Evolutionary conservation across 2,113 vertebrate genomes (phyloP).

Genomic region (Tympanuchus pallidicinctus): DNA sequence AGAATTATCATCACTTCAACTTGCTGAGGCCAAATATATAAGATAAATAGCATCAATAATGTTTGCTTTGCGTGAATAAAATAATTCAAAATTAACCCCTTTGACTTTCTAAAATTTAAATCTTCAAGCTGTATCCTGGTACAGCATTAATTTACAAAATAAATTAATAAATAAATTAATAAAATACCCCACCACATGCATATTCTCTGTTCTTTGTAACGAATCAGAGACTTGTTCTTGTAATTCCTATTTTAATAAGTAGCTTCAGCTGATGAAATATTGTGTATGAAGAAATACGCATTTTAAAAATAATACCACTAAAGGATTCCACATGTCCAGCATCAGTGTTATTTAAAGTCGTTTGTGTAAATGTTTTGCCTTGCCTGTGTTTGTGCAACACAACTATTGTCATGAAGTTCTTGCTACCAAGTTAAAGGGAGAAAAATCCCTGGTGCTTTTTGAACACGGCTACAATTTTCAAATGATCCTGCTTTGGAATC

Average conservation of each 20-base stretch:
- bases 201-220: neutral
- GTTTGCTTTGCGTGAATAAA: neutral
- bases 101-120: neutral
- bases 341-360: neutral
- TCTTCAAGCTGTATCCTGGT: neutral
- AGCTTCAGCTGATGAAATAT: neutral
- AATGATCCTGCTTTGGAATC: neutral
- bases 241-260: neutral
- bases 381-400: neutral
- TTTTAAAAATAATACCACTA: neutral
- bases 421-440: neutral
- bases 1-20: neutral
- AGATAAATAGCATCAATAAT: neutral
- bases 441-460: neutral
- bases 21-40: neutral
- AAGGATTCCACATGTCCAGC: neutral
- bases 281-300: neutral
- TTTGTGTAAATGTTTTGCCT: neutral
- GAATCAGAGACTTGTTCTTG: neutral
- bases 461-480: neutral
- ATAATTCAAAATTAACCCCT: neutral
- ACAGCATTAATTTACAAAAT: neutral
- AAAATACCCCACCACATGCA: neutral
- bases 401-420: neutral
- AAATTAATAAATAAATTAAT: no score